A percentile compares a stretch with the other conserved stretches of the same genome.
Conservation (phyloP, 35 echinoderm and acorn worm species). For the Heliocidaris tuberculata region DNA sequence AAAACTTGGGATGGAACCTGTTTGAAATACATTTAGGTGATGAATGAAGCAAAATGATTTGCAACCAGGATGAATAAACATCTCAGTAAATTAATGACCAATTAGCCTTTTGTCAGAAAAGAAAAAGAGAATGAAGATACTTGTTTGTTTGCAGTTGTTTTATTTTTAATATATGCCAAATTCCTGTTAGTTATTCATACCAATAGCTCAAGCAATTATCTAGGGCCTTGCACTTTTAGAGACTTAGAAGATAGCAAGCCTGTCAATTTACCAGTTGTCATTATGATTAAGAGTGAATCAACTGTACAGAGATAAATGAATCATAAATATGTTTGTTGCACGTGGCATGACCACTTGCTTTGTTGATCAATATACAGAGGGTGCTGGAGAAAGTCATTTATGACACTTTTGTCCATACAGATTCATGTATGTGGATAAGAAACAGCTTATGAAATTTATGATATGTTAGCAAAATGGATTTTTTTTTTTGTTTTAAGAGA, state of each 20-base stretch:
- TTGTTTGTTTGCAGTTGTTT: background rate
- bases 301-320: background rate
- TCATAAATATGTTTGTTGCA: background rate
- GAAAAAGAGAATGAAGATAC: background rate
- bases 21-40: too few species aligned
- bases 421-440: too few species aligned
- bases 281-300: background rate
- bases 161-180: background rate
- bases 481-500: too few species aligned
- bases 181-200: background rate
- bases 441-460: too few species aligned
- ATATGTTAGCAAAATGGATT: too few species aligned
- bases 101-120: too few species aligned
- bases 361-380: background rate
- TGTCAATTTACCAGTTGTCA: background rate
- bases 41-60: too few species aligned
- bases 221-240: background rate
- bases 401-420: too few species aligned
- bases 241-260: background rate
- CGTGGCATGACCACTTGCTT: background rate
- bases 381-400: too few species aligned
- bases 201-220: background rate
- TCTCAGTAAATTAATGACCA: too few species aligned
- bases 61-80: too few species aligned
- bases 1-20: too few species aligned